Base-by-base conservation (phyloP, 2,113 vertebrate species). In the Gambusia affinis region DNA sequence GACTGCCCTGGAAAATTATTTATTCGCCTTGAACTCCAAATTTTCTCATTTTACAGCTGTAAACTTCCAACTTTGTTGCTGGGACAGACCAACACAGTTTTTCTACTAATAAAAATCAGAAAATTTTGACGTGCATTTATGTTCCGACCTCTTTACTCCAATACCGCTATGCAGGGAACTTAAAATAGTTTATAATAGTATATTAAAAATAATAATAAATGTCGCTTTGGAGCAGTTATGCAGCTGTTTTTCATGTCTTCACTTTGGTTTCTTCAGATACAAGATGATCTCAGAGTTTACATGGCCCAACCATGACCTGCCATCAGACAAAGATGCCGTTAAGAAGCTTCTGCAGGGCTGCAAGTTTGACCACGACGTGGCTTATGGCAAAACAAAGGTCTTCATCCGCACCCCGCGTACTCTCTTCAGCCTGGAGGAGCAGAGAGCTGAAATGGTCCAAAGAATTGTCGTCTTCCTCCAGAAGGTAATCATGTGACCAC, bases 281-380 rank as follows among this genome's bases (percentile, higher is more conserved):
- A 99, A 99, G 93, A 98, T 99, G 96, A 97, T 99, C 91, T 99
- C 97, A 0, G 95, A 98, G 85, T 96, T 97, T 81, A 99, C 98
- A 0, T 99, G 98, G 98, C 98, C 98, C 0, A 99, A 99, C 86
- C 98, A 99, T 0, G 96, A 97, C 73, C 89, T 99, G 4, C 90
- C 95, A 0, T 97, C 97, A 0, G 98, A 99, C 93, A 93, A 92
- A 61, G 96, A 96, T 0, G 98, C 98, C 0, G 97, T 99, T 85
- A 94, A 91, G 93, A 94, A 95, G 76, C 94, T 99, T 27, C 81
- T 99, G 17, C 95, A 97, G 87, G 92, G 92, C 0, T 97, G 96
- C 1, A 95, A 96, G 0, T 98, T 98, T 27, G 96, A 99, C 85
- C 94, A 98, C 0, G 98, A 99, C 0, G 96, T 95, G 24, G 97